Evolutionary conservation across 2,113 vertebrate species (phyloP).

Genomic region (Neofelis nebulosa): DNA sequence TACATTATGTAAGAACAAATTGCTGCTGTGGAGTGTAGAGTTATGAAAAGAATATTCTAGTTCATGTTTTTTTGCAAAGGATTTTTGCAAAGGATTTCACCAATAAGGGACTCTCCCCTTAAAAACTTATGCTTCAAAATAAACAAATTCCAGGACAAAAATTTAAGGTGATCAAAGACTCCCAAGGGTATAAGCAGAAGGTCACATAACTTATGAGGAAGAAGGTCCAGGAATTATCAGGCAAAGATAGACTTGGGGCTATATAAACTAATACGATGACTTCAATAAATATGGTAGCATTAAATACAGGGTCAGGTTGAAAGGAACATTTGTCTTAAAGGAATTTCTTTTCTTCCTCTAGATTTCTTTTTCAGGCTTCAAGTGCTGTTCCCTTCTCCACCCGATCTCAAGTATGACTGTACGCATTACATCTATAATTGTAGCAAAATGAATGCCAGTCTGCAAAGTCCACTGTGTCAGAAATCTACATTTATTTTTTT

Average conservation of each 20-base stretch:
- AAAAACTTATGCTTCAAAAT: neutral
- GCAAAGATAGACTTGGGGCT: neutral
- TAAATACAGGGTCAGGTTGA: neutral
- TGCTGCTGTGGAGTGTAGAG: neutral
- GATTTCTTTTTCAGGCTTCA: neutral
- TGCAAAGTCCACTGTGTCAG: neutral
- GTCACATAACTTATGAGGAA: neutral
- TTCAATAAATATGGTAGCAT: neutral
- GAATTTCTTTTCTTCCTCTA: neutral
- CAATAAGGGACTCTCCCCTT: neutral
- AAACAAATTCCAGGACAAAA: constrained; percentile 3
- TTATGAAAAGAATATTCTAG: neutral
- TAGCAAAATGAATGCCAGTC: neutral
- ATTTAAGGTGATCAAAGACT: neutral
- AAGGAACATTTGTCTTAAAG: neutral
- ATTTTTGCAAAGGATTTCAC: neutral
- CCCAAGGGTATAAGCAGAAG: neutral
- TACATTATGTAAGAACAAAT: neutral
- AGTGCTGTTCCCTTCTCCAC: neutral
- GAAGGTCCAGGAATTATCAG: neutral
- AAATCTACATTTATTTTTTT: neutral
- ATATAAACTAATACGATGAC: neutral
- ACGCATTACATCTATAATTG: neutral
- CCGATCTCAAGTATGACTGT: neutral
- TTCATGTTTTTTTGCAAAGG: neutral